Evolutionary conservation across 2,113 vertebrate species (phyloP), one percentile per base, ranked within the genome.

Genomic region (Lota lota): DNA sequence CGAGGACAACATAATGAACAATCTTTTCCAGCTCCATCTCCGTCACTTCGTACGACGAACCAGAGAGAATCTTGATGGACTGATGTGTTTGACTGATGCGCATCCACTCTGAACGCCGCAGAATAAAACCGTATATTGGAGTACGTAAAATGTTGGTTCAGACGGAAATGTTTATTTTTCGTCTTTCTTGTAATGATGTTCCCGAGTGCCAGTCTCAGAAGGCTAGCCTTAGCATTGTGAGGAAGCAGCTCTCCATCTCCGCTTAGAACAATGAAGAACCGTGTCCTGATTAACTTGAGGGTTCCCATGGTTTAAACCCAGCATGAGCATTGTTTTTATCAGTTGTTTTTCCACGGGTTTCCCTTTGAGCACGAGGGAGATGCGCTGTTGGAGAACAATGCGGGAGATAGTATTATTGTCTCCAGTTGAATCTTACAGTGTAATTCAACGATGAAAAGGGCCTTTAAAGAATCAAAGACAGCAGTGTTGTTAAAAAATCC

Each of bases 1-100:
- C 3, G 28, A 33, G 80, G 80, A 79, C 75, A 78, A 80, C 79
- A 81, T 84, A 83, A 89, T 89, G 80, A 90, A 88, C 88, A 85
- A 82, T 79, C 80, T 69, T 75, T 82, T 4, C 3, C 7, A 33
- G 28, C 28, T 64, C 28, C 70, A 72, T 82, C 69, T 72, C 77
- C 76, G 83, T 85, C 80, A 81, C 78, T 68, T 85, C 76, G 83
- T 82, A 83, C 78, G 83, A 76, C 68, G 74, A 78, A 70, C 59
- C 68, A 73, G 74, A 59, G 72, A 81, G 81, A 83, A 70, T 84
- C 79, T 85, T 85, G 83, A 87, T 86, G 86, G 83, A 83, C 76
- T 84, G 81, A 79, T 75, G 79, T 79, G 28, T 33, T 33, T 33
- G 7, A 83, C 77, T 84, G 81, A 79, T 75, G 79, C 78, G 75